phyloP scores from a whole-genome alignment of 2,888 invertebrate species.

The Trissoscelio sp. region DNA sequence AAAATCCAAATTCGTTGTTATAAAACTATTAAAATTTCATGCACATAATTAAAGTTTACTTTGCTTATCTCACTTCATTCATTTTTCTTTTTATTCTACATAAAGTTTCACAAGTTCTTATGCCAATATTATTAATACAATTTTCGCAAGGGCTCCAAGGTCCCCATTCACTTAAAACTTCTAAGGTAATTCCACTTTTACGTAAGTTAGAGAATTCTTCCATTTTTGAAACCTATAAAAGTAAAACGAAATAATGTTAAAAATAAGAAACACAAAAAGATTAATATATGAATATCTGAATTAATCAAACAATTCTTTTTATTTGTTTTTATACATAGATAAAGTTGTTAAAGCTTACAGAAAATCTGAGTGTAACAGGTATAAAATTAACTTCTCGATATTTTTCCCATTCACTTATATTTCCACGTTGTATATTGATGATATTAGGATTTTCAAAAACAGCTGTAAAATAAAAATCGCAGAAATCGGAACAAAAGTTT shows the following conservation, averaged over 20 bases:
- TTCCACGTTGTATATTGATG: constrained; percentile 80
- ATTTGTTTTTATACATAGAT: neutral
- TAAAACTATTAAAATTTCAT: too few relatives aligned
- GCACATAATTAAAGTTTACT: too few relatives aligned
- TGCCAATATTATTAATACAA: constrained; percentile 81
- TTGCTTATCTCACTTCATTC: constrained; percentile 63
- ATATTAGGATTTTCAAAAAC: constrained; percentile 71
- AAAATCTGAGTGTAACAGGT: constrained; percentile 84
- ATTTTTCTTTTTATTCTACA: constrained; percentile 84
- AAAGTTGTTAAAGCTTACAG: constrained; percentile 71
- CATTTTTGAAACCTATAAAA: constrained; percentile 80
- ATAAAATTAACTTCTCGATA: constrained; percentile 84
- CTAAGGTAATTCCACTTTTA: constrained; percentile 82
- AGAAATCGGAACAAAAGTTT: too few relatives aligned
- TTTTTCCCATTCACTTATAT: constrained; percentile 84
- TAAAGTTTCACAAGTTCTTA: constrained; percentile 83
- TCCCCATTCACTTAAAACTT: constrained; percentile 85
- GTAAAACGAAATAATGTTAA: too few relatives aligned
- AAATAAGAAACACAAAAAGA: too few relatives aligned
- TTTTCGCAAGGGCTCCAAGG: constrained; percentile 85
- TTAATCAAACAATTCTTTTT: neutral
- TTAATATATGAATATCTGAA: too few relatives aligned
- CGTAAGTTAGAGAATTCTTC: constrained; percentile 83
- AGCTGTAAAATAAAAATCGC: constrained; percentile 36
- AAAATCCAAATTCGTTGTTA: too few relatives aligned